These are phyloP conservation scores for Nezara viridula DNA, from an alignment of 2,888 invertebrate genomes.

Conservation along the genomic window DNA sequence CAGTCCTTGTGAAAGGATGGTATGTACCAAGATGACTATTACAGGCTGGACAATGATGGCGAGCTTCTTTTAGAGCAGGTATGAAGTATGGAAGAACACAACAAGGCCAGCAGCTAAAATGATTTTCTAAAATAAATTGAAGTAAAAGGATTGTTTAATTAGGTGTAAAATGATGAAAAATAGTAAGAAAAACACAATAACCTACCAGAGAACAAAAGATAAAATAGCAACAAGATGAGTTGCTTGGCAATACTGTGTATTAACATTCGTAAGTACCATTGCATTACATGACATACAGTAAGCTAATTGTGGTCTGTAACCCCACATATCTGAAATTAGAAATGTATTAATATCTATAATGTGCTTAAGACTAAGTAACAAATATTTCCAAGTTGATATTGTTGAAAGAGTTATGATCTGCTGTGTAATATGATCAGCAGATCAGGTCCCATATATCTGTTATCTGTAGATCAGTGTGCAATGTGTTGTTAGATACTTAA, in stretches of 20 bases:
- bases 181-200: not conserved
- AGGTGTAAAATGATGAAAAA: not conserved
- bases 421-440: too few species aligned
- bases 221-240: slow-evolving; percentile 47
- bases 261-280: slow-evolving; percentile 37
- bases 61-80: slow-evolving; percentile 28
- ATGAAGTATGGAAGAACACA: slow-evolving; percentile 42
- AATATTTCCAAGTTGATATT: not conserved
- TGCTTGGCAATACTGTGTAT: not conserved
- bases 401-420: too few species aligned
- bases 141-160: not conserved
- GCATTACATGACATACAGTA: slow-evolving; percentile 53
- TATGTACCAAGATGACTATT: slow-evolving; percentile 47
- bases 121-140: slow-evolving; percentile 24
- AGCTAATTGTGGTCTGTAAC: slow-evolving; percentile 52
- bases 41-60: slow-evolving; percentile 51
- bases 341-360: not conserved
- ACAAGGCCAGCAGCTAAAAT: slow-evolving; percentile 57
- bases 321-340: slow-evolving; percentile 53
- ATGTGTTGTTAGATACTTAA: too few species aligned
- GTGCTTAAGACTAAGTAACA: not conserved
- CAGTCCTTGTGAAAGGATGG: slow-evolving; percentile 17
- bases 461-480: too few species aligned
- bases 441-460: too few species aligned
- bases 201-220: slow-evolving; percentile 27